These are phyloP conservation scores for Caenorhabditis briggsae DNA, from an alignment of 1,140 invertebrate species.

Conservation along the genomic window DNA sequence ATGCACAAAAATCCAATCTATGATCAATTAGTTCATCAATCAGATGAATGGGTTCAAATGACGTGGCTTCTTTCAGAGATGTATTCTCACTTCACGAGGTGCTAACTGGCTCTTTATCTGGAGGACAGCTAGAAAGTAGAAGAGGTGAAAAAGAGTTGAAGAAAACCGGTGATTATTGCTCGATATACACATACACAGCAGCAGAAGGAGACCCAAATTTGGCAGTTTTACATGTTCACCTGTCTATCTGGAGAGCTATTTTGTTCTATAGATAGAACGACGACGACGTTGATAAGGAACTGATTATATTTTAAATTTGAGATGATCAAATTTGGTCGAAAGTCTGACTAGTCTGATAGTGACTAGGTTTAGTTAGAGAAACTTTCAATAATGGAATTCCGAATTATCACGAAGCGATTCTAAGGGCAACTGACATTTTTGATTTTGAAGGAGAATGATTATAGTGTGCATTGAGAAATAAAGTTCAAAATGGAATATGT, in stretches of 20 bases:
- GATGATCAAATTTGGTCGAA: too few species aligned
- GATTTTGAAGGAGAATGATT: too few species aligned
- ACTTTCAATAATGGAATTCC: too few species aligned
- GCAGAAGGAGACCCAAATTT: not conserved
- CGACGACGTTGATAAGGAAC: not conserved
- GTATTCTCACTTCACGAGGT: not conserved
- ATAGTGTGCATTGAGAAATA: too few species aligned
- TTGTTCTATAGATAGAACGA: not conserved
- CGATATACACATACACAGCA: slow-evolving; percentile 23
- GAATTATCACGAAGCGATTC: too few species aligned
- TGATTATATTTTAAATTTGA: not conserved
- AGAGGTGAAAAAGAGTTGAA: not conserved
- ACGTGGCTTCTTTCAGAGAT: not conserved
- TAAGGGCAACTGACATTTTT: too few species aligned
- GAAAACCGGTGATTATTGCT: slow-evolving; percentile 34
- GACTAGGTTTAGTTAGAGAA: too few species aligned
- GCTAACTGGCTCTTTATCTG: not conserved
- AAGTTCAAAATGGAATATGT: too few species aligned
- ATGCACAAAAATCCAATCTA: too few species aligned
- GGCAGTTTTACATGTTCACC: slow-evolving; percentile 4
- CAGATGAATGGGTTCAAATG: too few species aligned
- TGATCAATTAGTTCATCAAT: too few species aligned
- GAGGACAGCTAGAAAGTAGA: not conserved
- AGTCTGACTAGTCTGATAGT: too few species aligned
- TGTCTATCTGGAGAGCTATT: not conserved